Evolutionary conservation across 2,113 vertebrate genomes (phyloP).

Genomic region (Rhombomys opimus): DNA sequence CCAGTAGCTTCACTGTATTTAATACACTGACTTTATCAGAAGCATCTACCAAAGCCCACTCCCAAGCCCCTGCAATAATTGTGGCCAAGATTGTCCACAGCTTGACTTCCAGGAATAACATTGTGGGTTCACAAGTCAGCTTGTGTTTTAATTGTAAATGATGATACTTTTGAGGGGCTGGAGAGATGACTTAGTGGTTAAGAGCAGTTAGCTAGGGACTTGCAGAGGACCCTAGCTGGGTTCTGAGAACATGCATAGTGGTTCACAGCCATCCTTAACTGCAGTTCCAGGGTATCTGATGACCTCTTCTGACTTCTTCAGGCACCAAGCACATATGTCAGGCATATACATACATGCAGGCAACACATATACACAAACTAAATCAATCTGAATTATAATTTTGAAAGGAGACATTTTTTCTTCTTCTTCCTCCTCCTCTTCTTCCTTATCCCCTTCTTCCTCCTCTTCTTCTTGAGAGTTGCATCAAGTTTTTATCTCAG

Average conservation of each 20-base stretch:
- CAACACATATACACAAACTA: background rate
- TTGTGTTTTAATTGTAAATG: background rate
- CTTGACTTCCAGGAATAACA: background rate
- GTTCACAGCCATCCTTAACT: background rate
- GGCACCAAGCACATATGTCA: background rate
- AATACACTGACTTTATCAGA: background rate
- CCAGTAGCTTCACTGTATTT: background rate
- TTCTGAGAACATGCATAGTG: background rate
- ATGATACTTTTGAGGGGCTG: background rate
- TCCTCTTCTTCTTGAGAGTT: background rate
- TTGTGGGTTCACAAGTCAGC: background rate
- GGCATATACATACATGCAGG: background rate
- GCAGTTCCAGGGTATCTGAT: background rate
- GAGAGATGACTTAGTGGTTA: background rate
- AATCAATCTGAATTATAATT: background rate
- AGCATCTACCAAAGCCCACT: background rate
- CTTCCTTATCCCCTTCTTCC: background rate
- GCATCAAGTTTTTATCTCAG: background rate
- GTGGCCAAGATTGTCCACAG: accelerated
- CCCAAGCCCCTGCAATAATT: no score
- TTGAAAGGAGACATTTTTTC: background rate
- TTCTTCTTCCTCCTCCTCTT: background rate
- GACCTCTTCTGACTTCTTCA: background rate
- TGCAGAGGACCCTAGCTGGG: background rate
- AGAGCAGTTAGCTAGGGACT: background rate